Conservation (phyloP, 2,888 invertebrate genomes). For the Petrophora chlorosata region DNA sequence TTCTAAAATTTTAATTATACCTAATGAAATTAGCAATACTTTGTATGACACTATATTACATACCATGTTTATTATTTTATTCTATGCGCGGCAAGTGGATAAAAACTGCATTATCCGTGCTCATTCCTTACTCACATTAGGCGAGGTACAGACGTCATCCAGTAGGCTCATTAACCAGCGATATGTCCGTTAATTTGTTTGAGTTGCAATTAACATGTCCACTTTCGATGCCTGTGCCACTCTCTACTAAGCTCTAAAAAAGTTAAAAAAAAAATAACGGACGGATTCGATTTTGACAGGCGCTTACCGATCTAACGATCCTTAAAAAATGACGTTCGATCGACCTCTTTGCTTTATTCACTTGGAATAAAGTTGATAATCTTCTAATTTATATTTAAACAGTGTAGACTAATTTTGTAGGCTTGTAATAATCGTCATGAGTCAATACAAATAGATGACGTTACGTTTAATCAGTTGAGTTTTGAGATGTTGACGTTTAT, state of each 20-base stretch:
- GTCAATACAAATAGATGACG: constrained; percentile 50
- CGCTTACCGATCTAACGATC: constrained; percentile 48
- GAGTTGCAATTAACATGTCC: constrained; percentile 78
- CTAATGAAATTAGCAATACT: too few species aligned
- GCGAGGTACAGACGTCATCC: constrained; percentile 39
- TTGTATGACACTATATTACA: too few species aligned
- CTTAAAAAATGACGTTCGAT: constrained; percentile 40
- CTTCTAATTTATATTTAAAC: constrained; percentile 22
- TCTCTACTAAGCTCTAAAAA: constrained; percentile 45
- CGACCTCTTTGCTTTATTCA: constrained; percentile 37
- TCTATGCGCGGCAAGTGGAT: neutral
- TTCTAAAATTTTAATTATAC: too few species aligned
- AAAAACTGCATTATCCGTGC: constrained; percentile 17
- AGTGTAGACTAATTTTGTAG: constrained; percentile 40
- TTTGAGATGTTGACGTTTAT: constrained; percentile 43
- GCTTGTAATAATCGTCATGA: constrained; percentile 49
- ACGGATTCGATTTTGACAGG: constrained; percentile 47
- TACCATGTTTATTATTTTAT: neutral
- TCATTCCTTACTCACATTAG: constrained; percentile 29
- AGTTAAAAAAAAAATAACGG: constrained; percentile 31
- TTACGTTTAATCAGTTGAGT: constrained; percentile 46
- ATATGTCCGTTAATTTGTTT: constrained; percentile 77
- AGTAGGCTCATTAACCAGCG: constrained; percentile 68
- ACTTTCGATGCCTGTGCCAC: constrained; percentile 54
- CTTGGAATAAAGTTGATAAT: constrained; percentile 44